Percentiles rank a stretch among this genome's conserved stretches.
phyloP scores from a whole-genome alignment of 2,113 vertebrate species.

The Chlamydotis undulata region DNA sequence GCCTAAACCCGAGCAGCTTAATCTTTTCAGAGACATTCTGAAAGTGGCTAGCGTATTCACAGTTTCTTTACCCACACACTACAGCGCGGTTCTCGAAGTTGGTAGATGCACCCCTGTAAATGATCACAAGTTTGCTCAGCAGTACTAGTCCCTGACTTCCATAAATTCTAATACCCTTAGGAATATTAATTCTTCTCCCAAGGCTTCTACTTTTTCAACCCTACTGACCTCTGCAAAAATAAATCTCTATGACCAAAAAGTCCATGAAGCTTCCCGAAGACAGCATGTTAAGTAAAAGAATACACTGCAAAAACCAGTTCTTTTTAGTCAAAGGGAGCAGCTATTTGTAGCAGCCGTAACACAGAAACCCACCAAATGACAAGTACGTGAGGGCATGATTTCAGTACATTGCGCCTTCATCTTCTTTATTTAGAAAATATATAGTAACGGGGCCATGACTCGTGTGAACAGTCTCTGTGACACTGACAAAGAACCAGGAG shows the following conservation, averaged over 20 bases:
- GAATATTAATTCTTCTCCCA: not conserved
- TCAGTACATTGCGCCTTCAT: slow-evolving; percentile 90
- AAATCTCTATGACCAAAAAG: not conserved
- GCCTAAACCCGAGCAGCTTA: not conserved
- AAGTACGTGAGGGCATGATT: not conserved
- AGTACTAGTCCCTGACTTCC: not conserved
- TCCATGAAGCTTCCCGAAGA: not conserved
- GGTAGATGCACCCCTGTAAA: not conserved
- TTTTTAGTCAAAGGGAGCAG: slow-evolving; percentile 49
- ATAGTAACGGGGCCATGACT: slow-evolving; percentile 88
- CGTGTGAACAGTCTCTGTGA: slow-evolving; percentile 92
- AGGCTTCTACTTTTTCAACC: not conserved
- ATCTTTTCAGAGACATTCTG: not conserved
- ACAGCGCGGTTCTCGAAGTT: not conserved
- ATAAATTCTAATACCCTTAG: not conserved
- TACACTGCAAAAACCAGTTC: not conserved
- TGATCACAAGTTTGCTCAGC: not conserved
- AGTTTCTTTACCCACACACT: not conserved
- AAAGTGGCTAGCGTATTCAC: not conserved
- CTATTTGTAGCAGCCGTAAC: not conserved
- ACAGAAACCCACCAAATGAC: slow-evolving; percentile 14
- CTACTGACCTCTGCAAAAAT: not conserved
- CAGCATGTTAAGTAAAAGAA: not conserved
- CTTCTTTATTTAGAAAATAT: slow-evolving; percentile 98
- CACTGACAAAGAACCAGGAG: slow-evolving; percentile 92